Evolutionary conservation across 2,888 invertebrate genomes (phyloP).

Genomic region (Drosophila mulleri): DNA sequence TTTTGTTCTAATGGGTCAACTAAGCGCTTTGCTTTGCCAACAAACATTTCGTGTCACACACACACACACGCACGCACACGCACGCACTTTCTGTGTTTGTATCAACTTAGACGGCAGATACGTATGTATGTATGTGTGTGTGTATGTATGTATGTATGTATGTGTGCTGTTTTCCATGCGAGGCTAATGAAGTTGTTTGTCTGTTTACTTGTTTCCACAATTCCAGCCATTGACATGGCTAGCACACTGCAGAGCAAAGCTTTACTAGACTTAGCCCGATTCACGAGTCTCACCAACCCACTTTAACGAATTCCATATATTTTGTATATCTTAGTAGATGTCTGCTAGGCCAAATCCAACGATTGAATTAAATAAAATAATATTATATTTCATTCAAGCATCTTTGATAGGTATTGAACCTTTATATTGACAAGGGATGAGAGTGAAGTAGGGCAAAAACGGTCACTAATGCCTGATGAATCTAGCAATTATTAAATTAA

Average conservation of each 20-base stretch:
- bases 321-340: neutral
- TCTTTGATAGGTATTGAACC: neutral
- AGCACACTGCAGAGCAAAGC: conserved; percentile 17
- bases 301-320: neutral
- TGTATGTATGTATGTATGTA: neutral
- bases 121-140: conserved; percentile 1
- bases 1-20: conserved; percentile 70
- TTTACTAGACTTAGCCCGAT: conserved; percentile 5
- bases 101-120: conserved; percentile 31
- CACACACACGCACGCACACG: conserved; percentile 8
- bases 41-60: conserved; percentile 17
- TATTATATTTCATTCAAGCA: neutral
- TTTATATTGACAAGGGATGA: neutral
- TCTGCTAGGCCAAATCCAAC: neutral
- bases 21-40: conserved; percentile 54
- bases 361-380: neutral
- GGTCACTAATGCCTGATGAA: no score
- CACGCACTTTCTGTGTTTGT: conserved; percentile 8
- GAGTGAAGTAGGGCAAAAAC: no score
- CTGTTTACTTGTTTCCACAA: conserved; percentile 58
- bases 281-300: conserved; percentile 4
- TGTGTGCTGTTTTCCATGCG: conserved; percentile 57
- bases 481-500: no score
- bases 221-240: conserved; percentile 16
- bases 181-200: conserved; percentile 79